Evolutionary conservation across 2,888 invertebrate species (phyloP).

Genomic region (Mongoloraphidia duomilia): DNA sequence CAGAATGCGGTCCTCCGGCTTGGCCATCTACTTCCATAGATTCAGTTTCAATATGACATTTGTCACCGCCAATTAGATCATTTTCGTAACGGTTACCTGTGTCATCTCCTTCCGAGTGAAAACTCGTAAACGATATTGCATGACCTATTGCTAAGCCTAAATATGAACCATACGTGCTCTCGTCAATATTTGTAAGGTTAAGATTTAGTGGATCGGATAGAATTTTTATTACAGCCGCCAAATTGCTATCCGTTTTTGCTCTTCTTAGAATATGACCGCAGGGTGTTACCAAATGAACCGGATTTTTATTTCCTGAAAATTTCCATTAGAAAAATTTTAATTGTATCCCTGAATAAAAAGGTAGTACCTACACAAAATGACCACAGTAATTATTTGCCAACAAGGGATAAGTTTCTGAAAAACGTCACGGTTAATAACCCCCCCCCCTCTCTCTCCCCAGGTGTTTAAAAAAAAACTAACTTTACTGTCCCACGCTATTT

Average conservation of each 20-base stretch:
- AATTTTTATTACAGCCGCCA: constrained; percentile 45
- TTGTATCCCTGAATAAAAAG: constrained; percentile 1
- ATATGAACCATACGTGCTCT: constrained; percentile 2
- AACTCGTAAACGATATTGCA: constrained; percentile 3
- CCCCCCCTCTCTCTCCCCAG: no score
- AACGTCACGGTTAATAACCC: no score
- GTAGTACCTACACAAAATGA: no score
- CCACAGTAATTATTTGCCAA: no score
- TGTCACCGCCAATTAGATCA: not conserved
- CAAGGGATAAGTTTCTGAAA: no score
- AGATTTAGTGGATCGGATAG: constrained; percentile 38
- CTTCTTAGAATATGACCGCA: constrained; percentile 45
- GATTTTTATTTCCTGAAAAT: constrained; percentile 40
- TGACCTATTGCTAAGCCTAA: constrained; percentile 5
- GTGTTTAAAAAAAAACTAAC: no score
- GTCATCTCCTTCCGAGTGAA: constrained; percentile 3
- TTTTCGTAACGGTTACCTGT: not conserved
- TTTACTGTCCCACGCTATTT: no score
- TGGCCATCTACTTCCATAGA: not conserved
- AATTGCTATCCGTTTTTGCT: constrained; percentile 39
- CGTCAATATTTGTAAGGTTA: not conserved
- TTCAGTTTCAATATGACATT: not conserved
- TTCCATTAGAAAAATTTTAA: constrained; percentile 8
- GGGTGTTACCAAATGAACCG: constrained; percentile 44
- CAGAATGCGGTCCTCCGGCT: no score